Conservation (phyloP, 2,888 invertebrate species). For the Drosophila stalkeri region DNA sequence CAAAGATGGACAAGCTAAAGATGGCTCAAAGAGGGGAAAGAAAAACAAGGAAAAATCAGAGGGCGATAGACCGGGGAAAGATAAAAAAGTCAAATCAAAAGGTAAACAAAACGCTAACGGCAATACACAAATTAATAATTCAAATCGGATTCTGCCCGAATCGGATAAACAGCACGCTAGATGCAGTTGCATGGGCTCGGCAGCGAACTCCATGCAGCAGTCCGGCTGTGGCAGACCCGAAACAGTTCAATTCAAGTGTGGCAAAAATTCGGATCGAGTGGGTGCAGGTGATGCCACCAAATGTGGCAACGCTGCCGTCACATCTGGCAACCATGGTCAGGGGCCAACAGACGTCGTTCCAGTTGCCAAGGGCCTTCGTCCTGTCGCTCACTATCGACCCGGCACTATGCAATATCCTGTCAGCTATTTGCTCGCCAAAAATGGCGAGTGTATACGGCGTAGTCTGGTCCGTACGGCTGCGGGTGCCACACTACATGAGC, state of each 20-base stretch:
- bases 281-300: constrained; percentile 18
- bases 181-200: not conserved
- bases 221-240: not conserved
- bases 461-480: constrained; percentile 67
- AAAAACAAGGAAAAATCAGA: not conserved
- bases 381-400: constrained; percentile 58
- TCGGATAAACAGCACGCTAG: not conserved
- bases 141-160: not conserved
- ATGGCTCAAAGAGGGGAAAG: not conserved
- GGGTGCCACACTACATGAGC: constrained; percentile 60
- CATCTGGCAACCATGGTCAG: not conserved
- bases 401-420: constrained; percentile 40
- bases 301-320: not conserved
- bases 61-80: not conserved
- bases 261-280: not conserved
- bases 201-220: not conserved
- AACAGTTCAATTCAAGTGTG: not conserved
- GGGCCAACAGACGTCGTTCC: not conserved
- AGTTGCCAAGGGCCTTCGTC: constrained; percentile 11
- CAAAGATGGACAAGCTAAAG: not conserved
- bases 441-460: constrained; percentile 34
- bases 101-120: not conserved
- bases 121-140: not conserved
- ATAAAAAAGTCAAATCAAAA: not conserved
- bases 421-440: constrained; percentile 23